Conservation (phyloP, 2,113 vertebrate species). For the Azemiops feae region DNA sequence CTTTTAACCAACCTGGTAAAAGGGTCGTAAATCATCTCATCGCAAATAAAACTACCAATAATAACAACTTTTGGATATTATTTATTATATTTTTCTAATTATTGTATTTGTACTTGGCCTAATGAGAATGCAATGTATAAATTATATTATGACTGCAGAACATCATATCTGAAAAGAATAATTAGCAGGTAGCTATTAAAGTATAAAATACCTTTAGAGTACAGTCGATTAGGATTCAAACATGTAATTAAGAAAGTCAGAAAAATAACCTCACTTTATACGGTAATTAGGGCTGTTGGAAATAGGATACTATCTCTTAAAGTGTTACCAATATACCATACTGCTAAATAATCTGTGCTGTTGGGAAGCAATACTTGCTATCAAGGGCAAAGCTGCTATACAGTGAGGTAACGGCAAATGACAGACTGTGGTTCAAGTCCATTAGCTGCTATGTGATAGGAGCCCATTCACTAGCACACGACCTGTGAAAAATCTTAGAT, state of each 20-base stretch:
- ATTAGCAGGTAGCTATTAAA: slow-evolving; percentile 42
- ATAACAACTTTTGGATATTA: slow-evolving; percentile 37
- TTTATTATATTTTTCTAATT: slow-evolving; percentile 53
- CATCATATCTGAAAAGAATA: not conserved
- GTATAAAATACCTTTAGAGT: slow-evolving; percentile 55
- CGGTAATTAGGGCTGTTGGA: slow-evolving; percentile 72
- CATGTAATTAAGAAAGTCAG: slow-evolving; percentile 68
- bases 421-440: slow-evolving; percentile 99
- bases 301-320: slow-evolving; percentile 71
- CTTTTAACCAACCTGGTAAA: slow-evolving; percentile 61
- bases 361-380: slow-evolving; percentile 77
- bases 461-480: slow-evolving; percentile 93
- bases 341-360: slow-evolving; percentile 86
- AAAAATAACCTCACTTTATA: slow-evolving; percentile 71
- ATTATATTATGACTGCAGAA: slow-evolving; percentile 52
- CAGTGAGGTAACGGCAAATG: slow-evolving; percentile 82
- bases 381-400: slow-evolving; percentile 95
- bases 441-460: slow-evolving; percentile 99
- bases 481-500: slow-evolving; percentile 99
- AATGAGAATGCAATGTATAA: slow-evolving; percentile 50
- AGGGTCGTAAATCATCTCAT: slow-evolving; percentile 50
- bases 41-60: slow-evolving; percentile 42
- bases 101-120: slow-evolving; percentile 45
- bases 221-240: slow-evolving; percentile 68
- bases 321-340: slow-evolving; percentile 71